These are phyloP conservation scores for Cydia pomonella DNA, from an alignment of 1,140 invertebrate species.

Conservation along the genomic window DNA sequence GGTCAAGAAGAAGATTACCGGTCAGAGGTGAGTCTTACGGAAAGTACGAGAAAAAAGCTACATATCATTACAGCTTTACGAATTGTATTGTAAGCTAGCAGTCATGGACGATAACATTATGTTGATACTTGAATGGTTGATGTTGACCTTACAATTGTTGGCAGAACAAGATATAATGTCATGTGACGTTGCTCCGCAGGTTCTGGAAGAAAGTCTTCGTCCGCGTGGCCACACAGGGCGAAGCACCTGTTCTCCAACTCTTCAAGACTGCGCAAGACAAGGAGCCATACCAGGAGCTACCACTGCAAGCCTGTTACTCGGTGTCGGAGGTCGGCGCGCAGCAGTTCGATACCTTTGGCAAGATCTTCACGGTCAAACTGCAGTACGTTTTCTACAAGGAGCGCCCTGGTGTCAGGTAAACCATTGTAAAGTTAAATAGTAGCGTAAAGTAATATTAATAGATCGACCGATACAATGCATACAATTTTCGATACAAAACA, in stretches of 20 bases:
- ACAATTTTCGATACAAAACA: too few relatives aligned
- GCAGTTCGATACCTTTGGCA: constrained; percentile 98
- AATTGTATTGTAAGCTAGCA: too few relatives aligned
- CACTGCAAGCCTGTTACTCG: constrained; percentile 95
- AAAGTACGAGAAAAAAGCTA: background rate
- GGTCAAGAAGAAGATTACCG: constrained; percentile 99
- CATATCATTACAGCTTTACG: too few relatives aligned
- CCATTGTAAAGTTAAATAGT: constrained; percentile 22
- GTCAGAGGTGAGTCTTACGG: constrained; percentile 83
- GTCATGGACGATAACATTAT: too few relatives aligned
- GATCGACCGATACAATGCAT: too few relatives aligned
- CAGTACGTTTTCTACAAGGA: constrained; percentile 99
- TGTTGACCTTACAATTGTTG: too few relatives aligned
- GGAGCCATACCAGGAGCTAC: constrained; percentile 96
- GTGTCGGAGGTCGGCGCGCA: constrained; percentile 96
- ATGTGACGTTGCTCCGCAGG: constrained; percentile 67
- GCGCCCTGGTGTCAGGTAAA: constrained; percentile 91
- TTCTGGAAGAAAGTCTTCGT: constrained; percentile 99
- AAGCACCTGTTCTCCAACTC: constrained; percentile 92
- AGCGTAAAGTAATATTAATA: too few relatives aligned
- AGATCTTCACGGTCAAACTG: constrained; percentile 99
- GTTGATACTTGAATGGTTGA: too few relatives aligned
- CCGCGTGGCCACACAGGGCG: constrained; percentile 88
- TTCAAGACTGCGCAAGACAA: constrained; percentile 92
- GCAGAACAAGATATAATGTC: too few relatives aligned